Evolutionary conservation across 1,140 invertebrate genomes (phyloP).

Genomic region (Dinothrombium tinctorium): DNA sequence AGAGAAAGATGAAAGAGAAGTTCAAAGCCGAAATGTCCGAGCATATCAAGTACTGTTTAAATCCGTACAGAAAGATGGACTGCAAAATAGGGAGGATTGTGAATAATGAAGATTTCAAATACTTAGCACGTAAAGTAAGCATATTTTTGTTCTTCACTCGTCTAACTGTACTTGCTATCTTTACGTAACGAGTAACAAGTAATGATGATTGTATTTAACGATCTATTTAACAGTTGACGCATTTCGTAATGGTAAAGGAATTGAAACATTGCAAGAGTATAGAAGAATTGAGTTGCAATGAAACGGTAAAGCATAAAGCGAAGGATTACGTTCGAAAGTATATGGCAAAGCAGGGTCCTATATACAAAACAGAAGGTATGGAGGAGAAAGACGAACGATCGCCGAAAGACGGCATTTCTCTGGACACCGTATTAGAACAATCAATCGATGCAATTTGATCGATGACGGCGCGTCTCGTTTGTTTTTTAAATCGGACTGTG

Average conservation of each 20-base stretch:
- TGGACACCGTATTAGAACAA: no score
- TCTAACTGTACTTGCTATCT: neutral
- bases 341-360: constrained; percentile 59
- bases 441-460: no score
- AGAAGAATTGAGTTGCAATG: constrained; percentile 63
- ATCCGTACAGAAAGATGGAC: constrained; percentile 59
- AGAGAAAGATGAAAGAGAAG: constrained; percentile 46
- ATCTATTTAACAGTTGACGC: constrained; percentile 46
- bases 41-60: constrained; percentile 66
- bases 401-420: no score
- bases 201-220: neutral
- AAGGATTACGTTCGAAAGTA: constrained; percentile 86
- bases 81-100: constrained; percentile 62
- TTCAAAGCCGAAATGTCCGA: constrained; percentile 68
- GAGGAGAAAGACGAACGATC: neutral
- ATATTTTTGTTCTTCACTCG: constrained; percentile 3
- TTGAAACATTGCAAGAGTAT: constrained; percentile 68
- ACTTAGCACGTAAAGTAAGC: constrained; percentile 71
- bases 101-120: constrained; percentile 79
- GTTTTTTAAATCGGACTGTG: no score
- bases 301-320: constrained; percentile 75
- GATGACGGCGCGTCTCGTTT: no score
- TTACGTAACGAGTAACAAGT: no score
- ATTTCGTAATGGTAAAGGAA: constrained; percentile 90
- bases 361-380: neutral